phyloP scores from a whole-genome alignment of 2,797 vertebrate species.

The Pagetopsis macropterus region DNA sequence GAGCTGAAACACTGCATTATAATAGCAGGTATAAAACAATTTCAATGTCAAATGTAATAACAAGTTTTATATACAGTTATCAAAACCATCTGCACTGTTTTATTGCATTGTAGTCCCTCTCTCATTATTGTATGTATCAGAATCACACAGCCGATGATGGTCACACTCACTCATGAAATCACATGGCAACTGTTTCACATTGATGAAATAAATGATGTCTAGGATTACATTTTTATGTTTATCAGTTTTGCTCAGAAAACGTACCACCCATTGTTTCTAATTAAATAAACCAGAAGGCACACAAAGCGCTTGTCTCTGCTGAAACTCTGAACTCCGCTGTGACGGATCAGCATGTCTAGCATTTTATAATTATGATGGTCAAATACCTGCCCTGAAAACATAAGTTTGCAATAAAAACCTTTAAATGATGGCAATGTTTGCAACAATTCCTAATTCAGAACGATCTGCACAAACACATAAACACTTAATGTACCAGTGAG shows the following conservation, averaged over 20 bases:
- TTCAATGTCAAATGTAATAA: constrained; percentile 15
- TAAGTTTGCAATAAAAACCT: no score
- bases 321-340: not conserved
- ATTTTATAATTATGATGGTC: not conserved
- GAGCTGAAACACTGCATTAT: not conserved
- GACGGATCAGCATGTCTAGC: not conserved
- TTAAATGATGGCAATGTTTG: no score
- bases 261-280: not conserved
- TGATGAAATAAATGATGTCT: not conserved
- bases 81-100: constrained; percentile 5
- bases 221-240: not conserved
- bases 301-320: not conserved
- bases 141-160: constrained; percentile 19
- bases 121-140: not conserved
- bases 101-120: not conserved
- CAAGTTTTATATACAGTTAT: not conserved
- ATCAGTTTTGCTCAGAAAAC: not conserved
- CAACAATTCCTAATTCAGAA: no score
- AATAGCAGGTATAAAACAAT: not conserved
- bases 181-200: not conserved
- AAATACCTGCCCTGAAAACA: not conserved
- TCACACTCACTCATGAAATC: not conserved
- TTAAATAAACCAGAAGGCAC: not conserved
- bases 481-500: no score
- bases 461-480: no score